A percentile compares a stretch with the other conserved stretches of the same genome.
These are phyloP conservation scores for Meriones psammophilus DNA, from an alignment of 2,797 vertebrate species.

Conservation along the genomic window DNA sequence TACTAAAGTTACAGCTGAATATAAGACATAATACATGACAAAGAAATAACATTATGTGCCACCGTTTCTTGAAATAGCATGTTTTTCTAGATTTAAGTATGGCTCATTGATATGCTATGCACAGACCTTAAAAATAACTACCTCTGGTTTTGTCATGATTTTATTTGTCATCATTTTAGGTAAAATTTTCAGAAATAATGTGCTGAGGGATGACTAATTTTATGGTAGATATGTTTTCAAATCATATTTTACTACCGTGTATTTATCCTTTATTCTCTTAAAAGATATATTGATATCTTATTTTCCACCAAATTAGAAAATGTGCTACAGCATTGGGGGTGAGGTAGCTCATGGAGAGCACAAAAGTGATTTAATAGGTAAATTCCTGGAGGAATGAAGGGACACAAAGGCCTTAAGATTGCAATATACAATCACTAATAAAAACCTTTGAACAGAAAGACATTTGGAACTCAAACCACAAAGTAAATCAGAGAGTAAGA, in stretches of 20 bases:
- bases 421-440: not conserved
- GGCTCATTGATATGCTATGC: not conserved
- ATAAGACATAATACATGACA: not conserved
- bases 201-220: not conserved
- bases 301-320: constrained; percentile 56
- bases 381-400: not conserved
- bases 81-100: not conserved
- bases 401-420: constrained; percentile 18
- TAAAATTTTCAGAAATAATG: not conserved
- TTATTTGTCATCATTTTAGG: not conserved
- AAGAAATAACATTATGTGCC: not conserved
- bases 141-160: not conserved
- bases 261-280: constrained; percentile 7
- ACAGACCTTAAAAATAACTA: not conserved
- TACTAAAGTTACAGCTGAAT: not conserved
- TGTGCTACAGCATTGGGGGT: not conserved
- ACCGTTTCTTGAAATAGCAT: not conserved
- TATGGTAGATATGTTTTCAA: not conserved
- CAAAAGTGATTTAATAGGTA: not conserved
- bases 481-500: not conserved
- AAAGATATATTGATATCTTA: not conserved
- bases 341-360: not conserved
- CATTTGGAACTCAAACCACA: constrained; percentile 27
- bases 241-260: not conserved
- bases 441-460: not conserved